Evolutionary conservation across 2,888 invertebrate species (phyloP).

Genomic region (Eudasyphora cyanicolor): DNA sequence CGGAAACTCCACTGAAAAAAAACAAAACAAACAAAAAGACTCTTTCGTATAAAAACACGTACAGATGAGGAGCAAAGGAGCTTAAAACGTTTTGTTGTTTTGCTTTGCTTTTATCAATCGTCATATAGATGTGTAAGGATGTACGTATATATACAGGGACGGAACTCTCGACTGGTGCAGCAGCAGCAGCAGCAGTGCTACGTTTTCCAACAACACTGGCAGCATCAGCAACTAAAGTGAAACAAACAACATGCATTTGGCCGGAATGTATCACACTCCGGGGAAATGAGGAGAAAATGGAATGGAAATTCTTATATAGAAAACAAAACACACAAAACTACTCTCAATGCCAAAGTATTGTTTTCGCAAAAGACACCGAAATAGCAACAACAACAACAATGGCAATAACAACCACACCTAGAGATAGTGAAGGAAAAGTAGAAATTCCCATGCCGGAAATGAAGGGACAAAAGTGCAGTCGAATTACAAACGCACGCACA

Average conservation of each 20-base stretch:
- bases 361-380: background rate
- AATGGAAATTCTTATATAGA: constrained; percentile 42
- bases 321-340: constrained; percentile 11
- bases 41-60: background rate
- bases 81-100: constrained; percentile 13
- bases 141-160: background rate
- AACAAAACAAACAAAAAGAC: too few species aligned
- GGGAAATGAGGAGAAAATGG: constrained; percentile 61
- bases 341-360: constrained; percentile 1
- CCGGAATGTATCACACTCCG: constrained; percentile 49
- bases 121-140: background rate
- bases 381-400: constrained; percentile 4
- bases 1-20: too few species aligned
- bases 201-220: background rate
- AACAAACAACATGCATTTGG: constrained; percentile 9
- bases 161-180: background rate
- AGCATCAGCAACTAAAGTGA: background rate
- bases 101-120: constrained; percentile 18
- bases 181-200: too few species aligned
- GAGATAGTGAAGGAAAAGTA: constrained; percentile 13
- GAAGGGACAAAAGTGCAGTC: constrained; percentile 52
- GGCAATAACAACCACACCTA: constrained; percentile 17
- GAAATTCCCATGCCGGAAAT: constrained; percentile 11
- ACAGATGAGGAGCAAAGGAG: constrained; percentile 13
- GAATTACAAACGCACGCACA: constrained; percentile 24